Conservation (phyloP, 1,140 invertebrate species). For the Watersipora subatra region DNA sequence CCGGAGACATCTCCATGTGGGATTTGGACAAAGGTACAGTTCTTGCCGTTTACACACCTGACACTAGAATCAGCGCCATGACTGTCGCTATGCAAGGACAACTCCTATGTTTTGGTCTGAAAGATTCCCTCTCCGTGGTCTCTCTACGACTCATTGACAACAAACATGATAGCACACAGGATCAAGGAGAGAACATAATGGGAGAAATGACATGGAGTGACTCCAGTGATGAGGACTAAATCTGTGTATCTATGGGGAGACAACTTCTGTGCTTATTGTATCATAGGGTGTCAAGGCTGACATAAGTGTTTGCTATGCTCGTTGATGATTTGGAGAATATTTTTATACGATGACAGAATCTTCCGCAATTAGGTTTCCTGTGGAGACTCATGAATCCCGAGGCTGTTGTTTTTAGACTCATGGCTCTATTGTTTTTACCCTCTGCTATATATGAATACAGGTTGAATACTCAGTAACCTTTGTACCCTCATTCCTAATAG, state of each 20-base stretch:
- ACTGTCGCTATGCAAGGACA: slow-evolving; percentile 58
- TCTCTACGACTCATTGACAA: slow-evolving; percentile 42
- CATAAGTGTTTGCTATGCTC: too few relatives aligned
- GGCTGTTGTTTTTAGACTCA: too few relatives aligned
- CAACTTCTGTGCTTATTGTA: too few relatives aligned
- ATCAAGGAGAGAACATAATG: slow-evolving; percentile 21
- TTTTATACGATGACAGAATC: too few relatives aligned
- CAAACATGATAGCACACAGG: slow-evolving; percentile 10
- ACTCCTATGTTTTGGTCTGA: slow-evolving; percentile 52
- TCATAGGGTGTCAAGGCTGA: too few relatives aligned
- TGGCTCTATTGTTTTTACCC: too few relatives aligned
- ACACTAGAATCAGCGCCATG: slow-evolving; percentile 57
- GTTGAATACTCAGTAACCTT: too few relatives aligned
- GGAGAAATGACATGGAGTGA: slow-evolving; percentile 21
- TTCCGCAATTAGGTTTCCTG: too few relatives aligned
- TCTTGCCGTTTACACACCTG: slow-evolving; percentile 62
- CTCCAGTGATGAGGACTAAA: slow-evolving; percentile 25
- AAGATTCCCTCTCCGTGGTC: slow-evolving; percentile 45
- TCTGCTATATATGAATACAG: too few relatives aligned
- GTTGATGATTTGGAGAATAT: too few relatives aligned
- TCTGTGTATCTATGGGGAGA: not conserved
- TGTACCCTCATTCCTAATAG: too few relatives aligned
- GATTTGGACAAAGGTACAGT: slow-evolving; percentile 47
- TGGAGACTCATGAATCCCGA: too few relatives aligned
- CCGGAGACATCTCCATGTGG: slow-evolving; percentile 35